phyloP scores from a whole-genome alignment of 2,797 vertebrate genomes.

The Octomys mimax region DNA sequence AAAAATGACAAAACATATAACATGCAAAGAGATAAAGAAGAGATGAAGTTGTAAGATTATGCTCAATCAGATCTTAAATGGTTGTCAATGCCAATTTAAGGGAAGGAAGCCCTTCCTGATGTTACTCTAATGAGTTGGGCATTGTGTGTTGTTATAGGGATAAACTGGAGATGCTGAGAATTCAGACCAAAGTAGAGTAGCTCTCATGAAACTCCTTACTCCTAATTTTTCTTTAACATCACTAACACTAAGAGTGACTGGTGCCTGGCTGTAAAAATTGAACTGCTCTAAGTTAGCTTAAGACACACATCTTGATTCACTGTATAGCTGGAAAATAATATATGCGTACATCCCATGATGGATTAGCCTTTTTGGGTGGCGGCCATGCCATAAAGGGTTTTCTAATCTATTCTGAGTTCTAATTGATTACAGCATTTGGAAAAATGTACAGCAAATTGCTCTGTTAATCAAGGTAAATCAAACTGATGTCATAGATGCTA shows the following conservation, averaged over 20 bases:
- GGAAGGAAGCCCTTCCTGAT: not conserved
- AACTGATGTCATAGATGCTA: slow-evolving; percentile 80
- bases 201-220: not conserved
- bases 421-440: slow-evolving; percentile 84
- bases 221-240: not conserved
- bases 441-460: slow-evolving; percentile 83
- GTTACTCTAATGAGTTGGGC: not conserved
- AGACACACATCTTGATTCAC: slow-evolving; percentile 62
- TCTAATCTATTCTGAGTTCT: slow-evolving; percentile 84
- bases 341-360: slow-evolving; percentile 70
- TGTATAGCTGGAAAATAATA: slow-evolving; percentile 54
- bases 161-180: not conserved
- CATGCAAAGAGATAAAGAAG: not conserved
- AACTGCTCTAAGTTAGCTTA: slow-evolving; percentile 19
- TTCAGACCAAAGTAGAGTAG: not conserved
- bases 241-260: not conserved
- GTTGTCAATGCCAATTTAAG: not conserved
- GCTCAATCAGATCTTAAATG: not conserved
- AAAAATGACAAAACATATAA: not conserved
- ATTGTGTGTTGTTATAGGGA: not conserved
- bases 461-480: slow-evolving; percentile 86
- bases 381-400: slow-evolving; percentile 81
- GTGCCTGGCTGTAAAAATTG: not conserved
- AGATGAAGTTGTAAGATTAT: not conserved
- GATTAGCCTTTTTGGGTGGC: slow-evolving; percentile 82